Evolutionary conservation across 2,797 vertebrate genomes (phyloP), one percentile per base, ranked within the genome.

Genomic region (Acomys russatus): DNA sequence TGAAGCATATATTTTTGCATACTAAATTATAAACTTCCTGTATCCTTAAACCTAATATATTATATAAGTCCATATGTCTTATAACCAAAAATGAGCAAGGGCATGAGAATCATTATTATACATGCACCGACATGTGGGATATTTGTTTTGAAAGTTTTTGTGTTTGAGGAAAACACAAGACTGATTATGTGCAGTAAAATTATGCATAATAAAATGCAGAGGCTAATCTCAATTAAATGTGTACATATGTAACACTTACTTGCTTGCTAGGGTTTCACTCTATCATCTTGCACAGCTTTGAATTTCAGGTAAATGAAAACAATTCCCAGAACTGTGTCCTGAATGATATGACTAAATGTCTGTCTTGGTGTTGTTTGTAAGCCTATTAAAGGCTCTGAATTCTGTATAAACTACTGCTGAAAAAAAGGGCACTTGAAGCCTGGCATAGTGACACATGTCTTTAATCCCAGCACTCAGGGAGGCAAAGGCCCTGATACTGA

Each of bases 301-400:
- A 94, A n/a, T 91, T 88, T 86, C 6, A 79, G 70, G 11, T 49
- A 89, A 76, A 77, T 54, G n/a, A 97, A 94, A 68, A 11, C 20
- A 94, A 73, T 33, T 80, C 44, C 5, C 51, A 84, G 22, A 92
- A 79, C 51, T 66, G 1, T 33, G 61, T 92, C 44, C 35, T 96
- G 20, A 3, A 78, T 33, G 51, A 18, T 68, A 73, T 10, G 89
- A 20, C 59, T 51, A 22, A 92, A 77, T 88, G 14, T 56, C 61
- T 44, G 44, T 68, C 49, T 44, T 92, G 68, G 15, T 88, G 30
- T 20, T 88, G 38, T 93, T 51, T 88, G 18, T 51, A 94, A 94
- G 56, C 20, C 12, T 88, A 7, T 82, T 77, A 68, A 88, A 89
- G 28, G 5, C 9, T 9, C 38, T 96, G 79, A 54, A 84, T 84